These are phyloP conservation scores for Scomber japonicus DNA, from an alignment of 2,113 vertebrate species.

Conservation along the genomic window DNA sequence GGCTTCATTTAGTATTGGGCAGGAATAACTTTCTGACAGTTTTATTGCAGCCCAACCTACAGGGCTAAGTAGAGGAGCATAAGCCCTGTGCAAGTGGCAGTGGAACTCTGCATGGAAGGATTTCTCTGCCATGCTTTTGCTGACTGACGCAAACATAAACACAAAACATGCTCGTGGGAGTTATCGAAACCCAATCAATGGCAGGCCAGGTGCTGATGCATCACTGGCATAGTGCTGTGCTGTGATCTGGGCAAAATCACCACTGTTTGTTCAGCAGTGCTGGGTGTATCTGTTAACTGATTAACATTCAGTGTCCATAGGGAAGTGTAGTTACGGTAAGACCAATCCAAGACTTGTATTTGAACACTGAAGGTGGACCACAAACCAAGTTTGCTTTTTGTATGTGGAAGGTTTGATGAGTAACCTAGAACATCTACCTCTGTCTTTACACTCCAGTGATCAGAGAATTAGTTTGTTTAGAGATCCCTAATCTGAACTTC, in stretches of 20 bases:
- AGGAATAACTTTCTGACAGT: constrained; percentile 75
- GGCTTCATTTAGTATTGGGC: constrained; percentile 66
- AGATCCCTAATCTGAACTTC: constrained; percentile 49
- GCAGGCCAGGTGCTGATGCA: constrained; percentile 56
- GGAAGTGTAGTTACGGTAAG: constrained; percentile 29
- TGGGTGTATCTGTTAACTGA: constrained; percentile 45
- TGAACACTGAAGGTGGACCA: constrained; percentile 29
- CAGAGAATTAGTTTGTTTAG: constrained; percentile 51
- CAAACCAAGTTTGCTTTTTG: constrained; percentile 55
- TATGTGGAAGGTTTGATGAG: constrained; percentile 59
- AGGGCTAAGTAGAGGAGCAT: constrained; percentile 36
- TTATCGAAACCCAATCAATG: constrained; percentile 11
- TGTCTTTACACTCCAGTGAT: constrained; percentile 54
- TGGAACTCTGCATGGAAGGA: constrained; percentile 45
- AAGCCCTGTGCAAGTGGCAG: constrained; percentile 42
- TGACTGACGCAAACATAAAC: constrained; percentile 46
- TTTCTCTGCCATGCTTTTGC: constrained; percentile 14
- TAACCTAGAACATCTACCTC: constrained; percentile 48
- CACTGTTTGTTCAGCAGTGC: constrained; percentile 18
- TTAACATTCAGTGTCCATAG: constrained; percentile 37
- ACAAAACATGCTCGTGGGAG: constrained; percentile 26
- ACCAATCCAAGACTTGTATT: constrained; percentile 31
- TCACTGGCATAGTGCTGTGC: constrained; percentile 31
- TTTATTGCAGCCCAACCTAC: constrained; percentile 54
- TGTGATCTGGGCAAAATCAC: constrained; percentile 34